A percentile compares a stretch with the other conserved stretches of the same genome.
phyloP scores from a whole-genome alignment of 2,113 vertebrate species.

The Pan paniscus region DNA sequence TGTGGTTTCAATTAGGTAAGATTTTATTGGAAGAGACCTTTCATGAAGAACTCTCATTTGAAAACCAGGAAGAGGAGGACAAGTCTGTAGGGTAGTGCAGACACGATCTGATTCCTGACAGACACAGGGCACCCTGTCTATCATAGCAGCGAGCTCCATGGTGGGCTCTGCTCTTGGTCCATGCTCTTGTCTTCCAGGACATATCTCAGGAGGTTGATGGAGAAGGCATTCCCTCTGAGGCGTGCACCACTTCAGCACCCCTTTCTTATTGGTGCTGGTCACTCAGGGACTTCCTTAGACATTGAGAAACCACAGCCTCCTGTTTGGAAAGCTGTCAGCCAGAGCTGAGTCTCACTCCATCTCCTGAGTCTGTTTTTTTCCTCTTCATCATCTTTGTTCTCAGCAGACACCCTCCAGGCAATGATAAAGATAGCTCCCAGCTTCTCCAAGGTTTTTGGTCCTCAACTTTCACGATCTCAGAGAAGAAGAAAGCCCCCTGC shows the following conservation, averaged over 20 bases:
- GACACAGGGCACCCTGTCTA: rapidly evolving
- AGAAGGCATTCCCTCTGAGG: background rate
- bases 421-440: background rate
- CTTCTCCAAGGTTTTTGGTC: background rate
- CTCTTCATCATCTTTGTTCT: background rate
- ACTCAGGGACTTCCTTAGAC: background rate
- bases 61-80: background rate
- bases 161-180: background rate
- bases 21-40: background rate
- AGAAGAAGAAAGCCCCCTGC: background rate
- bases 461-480: background rate
- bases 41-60: background rate
- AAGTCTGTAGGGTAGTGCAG: background rate
- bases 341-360: background rate
- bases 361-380: background rate
- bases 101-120: background rate
- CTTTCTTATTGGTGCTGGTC: background rate
- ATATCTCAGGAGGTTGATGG: background rate
- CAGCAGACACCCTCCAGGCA: background rate
- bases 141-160: background rate
- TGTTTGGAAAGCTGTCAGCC: background rate
- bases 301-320: background rate
- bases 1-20: background rate
- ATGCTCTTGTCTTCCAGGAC: background rate
- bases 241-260: no score